phyloP scores from a whole-genome alignment of 1,140 invertebrate genomes.

The Drosophila repleta region DNA sequence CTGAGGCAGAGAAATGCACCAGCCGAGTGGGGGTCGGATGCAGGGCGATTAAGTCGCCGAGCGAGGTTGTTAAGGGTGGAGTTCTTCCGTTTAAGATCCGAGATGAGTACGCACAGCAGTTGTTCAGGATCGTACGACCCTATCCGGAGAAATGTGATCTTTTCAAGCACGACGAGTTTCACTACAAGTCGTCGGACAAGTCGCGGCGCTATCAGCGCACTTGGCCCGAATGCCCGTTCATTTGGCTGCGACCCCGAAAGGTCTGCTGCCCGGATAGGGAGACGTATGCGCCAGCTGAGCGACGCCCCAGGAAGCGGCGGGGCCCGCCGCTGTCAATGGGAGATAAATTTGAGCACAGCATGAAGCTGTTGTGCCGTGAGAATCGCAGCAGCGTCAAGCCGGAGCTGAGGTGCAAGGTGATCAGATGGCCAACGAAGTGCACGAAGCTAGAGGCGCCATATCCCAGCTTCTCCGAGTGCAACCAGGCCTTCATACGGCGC shows the following conservation, averaged over 20 bases:
- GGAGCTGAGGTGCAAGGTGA: not conserved
- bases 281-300: not conserved
- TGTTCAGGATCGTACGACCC: constrained; percentile 27
- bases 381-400: not conserved
- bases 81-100: no score
- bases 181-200: constrained; percentile 57
- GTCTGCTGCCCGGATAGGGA: constrained; percentile 48
- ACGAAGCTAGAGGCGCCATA: constrained; percentile 22
- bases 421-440: not conserved
- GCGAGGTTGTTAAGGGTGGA: not conserved
- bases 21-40: no score
- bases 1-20: no score
- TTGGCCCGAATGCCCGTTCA: constrained; percentile 58
- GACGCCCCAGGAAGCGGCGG: constrained; percentile 5
- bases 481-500: not conserved
- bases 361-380: constrained; percentile 23
- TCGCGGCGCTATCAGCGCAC: constrained; percentile 53
- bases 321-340: not conserved
- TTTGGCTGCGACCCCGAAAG: constrained; percentile 36
- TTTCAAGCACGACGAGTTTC: constrained; percentile 19
- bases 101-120: constrained; percentile 23
- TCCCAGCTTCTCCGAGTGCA: constrained; percentile 61
- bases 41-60: not conserved
- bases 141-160: constrained; percentile 18
- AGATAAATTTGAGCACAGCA: constrained; percentile 22